Percentiles rank a stretch among this genome's conserved stretches.
These are phyloP conservation scores for Zosterops lateralis DNA, from an alignment of 2,113 vertebrate genomes.

Conservation along the genomic window DNA sequence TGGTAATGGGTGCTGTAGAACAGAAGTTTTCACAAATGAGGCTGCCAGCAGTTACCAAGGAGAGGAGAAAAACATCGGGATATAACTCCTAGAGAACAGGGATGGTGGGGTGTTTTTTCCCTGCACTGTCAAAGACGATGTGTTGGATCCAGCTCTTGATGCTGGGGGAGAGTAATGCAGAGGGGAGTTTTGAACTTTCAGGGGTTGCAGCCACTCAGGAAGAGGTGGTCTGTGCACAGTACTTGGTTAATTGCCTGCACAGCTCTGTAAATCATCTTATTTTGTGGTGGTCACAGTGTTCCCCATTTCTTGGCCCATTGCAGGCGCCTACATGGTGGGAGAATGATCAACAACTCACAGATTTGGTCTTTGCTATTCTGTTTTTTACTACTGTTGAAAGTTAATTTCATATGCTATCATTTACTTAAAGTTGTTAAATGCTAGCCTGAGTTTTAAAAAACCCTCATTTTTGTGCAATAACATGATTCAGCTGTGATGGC, in stretches of 20 bases:
- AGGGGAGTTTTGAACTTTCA: neutral
- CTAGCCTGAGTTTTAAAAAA: conserved; percentile 9
- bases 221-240: neutral
- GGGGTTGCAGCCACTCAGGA: neutral
- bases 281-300: neutral
- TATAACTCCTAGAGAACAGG: neutral
- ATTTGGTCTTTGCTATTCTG: neutral
- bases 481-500: neutral
- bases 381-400: neutral
- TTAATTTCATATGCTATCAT: conserved; percentile 43
- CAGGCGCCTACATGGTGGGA: rapidly evolving
- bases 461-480: neutral
- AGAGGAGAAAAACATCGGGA: neutral
- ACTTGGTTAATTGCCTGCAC: neutral
- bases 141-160: neutral
- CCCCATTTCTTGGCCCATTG: neutral
- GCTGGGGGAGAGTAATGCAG: neutral
- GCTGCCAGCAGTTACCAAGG: neutral
- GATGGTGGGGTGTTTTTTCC: neutral
- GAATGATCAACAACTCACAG: neutral
- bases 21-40: conserved; percentile 30
- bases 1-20: neutral
- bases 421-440: conserved; percentile 45
- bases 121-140: neutral
- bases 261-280: neutral